Evolutionary conservation across 2,113 vertebrate genomes (phyloP).

Genomic region (Sceloporus undulatus): DNA sequence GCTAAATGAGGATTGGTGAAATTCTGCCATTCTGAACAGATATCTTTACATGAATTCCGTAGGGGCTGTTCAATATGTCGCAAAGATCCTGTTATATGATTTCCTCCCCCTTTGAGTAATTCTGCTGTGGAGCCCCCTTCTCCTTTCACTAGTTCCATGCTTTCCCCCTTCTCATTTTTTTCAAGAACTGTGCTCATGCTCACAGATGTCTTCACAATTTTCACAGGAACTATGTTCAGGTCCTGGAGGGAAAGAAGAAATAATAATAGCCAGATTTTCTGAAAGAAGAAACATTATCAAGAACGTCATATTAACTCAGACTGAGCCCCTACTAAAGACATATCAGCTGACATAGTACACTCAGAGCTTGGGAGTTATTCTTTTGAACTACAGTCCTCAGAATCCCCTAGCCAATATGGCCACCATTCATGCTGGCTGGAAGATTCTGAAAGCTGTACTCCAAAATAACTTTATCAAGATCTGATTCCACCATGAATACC

Average conservation of each 20-base stretch:
- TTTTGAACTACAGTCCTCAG: neutral
- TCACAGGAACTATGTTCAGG: slow-evolving; percentile 78
- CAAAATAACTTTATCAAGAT: too few relatives aligned
- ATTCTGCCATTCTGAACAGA: slow-evolving; percentile 81
- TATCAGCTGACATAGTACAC: neutral
- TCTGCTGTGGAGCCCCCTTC: slow-evolving; percentile 72
- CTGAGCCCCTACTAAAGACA: neutral
- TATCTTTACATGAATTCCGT: slow-evolving; percentile 70
- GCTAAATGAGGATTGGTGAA: slow-evolving; percentile 82
- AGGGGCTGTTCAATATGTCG: slow-evolving; percentile 62
- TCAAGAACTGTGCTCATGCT: slow-evolving; percentile 59
- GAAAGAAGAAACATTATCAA: neutral
- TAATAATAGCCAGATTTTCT: neutral
- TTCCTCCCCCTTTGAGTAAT: slow-evolving; percentile 60
- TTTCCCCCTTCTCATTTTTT: slow-evolving; percentile 73
- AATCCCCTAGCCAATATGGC: neutral
- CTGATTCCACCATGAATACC: neutral
- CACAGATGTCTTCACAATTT: slow-evolving; percentile 51
- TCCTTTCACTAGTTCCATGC: slow-evolving; percentile 74
- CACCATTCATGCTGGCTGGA: neutral
- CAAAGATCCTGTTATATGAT: neutral
- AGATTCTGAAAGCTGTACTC: neutral
- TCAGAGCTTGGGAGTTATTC: neutral
- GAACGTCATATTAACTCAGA: neutral
- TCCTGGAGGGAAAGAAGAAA: slow-evolving; percentile 67